Percentiles rank a stretch among this genome's conserved stretches.
These are phyloP conservation scores for Dasypogon diadema DNA, from an alignment of 2,888 invertebrate species.

Conservation along the genomic window DNA sequence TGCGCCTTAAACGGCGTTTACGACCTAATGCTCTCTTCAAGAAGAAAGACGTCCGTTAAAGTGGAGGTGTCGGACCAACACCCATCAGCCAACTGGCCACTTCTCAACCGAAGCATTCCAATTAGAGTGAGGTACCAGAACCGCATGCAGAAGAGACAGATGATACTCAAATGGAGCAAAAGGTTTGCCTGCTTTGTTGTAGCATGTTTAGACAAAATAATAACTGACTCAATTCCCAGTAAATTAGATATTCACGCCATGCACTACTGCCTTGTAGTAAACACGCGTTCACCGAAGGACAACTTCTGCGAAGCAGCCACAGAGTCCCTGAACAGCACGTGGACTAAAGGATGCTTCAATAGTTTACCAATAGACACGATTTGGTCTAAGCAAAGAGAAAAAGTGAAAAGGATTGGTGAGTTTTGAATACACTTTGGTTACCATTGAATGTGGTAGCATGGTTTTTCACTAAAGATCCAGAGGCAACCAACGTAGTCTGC, in stretches of 20 bases:
- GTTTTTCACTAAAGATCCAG: constrained; percentile 54
- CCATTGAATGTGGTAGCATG: background rate
- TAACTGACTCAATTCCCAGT: too few species aligned
- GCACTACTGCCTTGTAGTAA: constrained; percentile 66
- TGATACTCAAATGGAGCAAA: constrained; percentile 68
- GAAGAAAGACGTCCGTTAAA: constrained; percentile 61
- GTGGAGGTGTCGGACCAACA: constrained; percentile 65
- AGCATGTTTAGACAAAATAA: background rate
- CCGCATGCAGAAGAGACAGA: constrained; percentile 67
- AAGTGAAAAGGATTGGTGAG: constrained; percentile 62
- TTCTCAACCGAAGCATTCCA: constrained; percentile 66
- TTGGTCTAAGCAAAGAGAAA: constrained; percentile 63
- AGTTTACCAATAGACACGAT: constrained; percentile 61
- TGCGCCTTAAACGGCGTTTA: constrained; percentile 67
- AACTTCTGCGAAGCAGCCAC: constrained; percentile 61
- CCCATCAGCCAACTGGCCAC: constrained; percentile 65
- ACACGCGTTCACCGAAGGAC: constrained; percentile 59
- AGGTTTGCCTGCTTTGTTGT: constrained; percentile 56
- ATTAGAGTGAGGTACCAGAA: constrained; percentile 66
- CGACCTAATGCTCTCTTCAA: constrained; percentile 65
- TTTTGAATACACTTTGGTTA: constrained; percentile 47
- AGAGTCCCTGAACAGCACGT: constrained; percentile 59
- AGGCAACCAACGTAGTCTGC: constrained; percentile 63
- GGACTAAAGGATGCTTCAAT: constrained; percentile 56
- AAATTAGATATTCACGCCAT: constrained; percentile 67